Evolutionary conservation across 2,113 vertebrate genomes (phyloP).

Genomic region (Vimba vimba): DNA sequence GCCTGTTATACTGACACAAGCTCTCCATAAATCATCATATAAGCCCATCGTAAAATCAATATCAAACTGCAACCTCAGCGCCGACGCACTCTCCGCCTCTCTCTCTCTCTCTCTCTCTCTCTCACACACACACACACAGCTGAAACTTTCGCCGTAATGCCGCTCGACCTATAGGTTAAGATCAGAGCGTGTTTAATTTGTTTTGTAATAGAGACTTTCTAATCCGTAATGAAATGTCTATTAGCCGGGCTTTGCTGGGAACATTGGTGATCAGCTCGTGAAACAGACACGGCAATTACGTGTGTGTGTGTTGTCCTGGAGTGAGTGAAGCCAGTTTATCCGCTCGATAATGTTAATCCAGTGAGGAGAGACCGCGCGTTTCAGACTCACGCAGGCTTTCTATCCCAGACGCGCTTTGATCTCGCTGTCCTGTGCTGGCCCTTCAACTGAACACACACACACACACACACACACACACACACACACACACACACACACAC

Average conservation of each 20-base stretch:
- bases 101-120: slow-evolving; percentile 24
- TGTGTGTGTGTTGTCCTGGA: slow-evolving; percentile 93
- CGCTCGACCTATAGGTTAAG: slow-evolving; percentile 92
- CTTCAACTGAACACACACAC: slow-evolving; percentile 69
- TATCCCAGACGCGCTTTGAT: slow-evolving; percentile 82
- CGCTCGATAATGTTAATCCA: slow-evolving; percentile 99
- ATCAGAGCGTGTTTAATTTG: slow-evolving; percentile 98
- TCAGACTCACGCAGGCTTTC: slow-evolving; percentile 86
- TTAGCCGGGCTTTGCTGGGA: slow-evolving; percentile 97
- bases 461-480: neutral
- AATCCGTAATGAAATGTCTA: slow-evolving; percentile 97
- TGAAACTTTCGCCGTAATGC: slow-evolving; percentile 95
- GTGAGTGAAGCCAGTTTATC: slow-evolving; percentile 89
- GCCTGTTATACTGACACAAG: slow-evolving; percentile 99
- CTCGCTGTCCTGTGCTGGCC: slow-evolving; percentile 81
- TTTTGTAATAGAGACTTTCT: slow-evolving; percentile 99
- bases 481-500: no score
- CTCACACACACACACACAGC: slow-evolving; percentile 72
- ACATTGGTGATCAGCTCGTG: slow-evolving; percentile 96
- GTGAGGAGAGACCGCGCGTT: slow-evolving; percentile 93
- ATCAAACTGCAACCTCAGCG: slow-evolving; percentile 99
- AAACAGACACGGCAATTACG: slow-evolving; percentile 96
- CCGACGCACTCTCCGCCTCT: slow-evolving; percentile 98
- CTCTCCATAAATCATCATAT: slow-evolving; percentile 99
- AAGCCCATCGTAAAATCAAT: slow-evolving; percentile 99